Conservation (phyloP, 2,113 vertebrate genomes). For the Morone chrysops region DNA sequence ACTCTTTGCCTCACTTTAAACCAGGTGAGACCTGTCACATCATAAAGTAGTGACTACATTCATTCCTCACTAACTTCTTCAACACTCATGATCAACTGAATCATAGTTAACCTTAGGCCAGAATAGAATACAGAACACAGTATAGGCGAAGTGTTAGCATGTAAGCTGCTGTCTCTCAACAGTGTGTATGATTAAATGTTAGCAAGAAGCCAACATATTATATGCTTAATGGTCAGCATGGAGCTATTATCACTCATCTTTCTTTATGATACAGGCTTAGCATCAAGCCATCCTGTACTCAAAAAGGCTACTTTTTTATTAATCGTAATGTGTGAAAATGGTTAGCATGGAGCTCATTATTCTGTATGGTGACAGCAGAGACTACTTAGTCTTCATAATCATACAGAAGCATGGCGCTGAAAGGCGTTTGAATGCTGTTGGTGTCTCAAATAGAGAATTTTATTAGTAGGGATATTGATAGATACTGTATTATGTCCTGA, state of each 20-base stretch:
- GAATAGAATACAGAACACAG: too few species aligned
- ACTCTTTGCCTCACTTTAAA: slow-evolving; percentile 95
- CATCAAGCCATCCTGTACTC: neutral
- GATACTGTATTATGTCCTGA: neutral
- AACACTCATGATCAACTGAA: neutral
- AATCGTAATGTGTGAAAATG: neutral
- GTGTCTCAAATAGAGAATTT: neutral
- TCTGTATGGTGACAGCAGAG: neutral
- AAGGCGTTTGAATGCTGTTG: neutral
- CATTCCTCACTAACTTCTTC: neutral
- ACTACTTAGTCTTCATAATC: neutral
- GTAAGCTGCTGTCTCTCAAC: too few species aligned
- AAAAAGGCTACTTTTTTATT: neutral
- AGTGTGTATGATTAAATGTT: neutral
- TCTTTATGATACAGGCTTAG: neutral
- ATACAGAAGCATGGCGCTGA: too few species aligned
- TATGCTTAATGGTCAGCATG: neutral
- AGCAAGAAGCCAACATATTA: neutral
- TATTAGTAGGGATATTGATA: neutral
- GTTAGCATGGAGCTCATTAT: neutral
- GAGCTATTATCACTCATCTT: neutral
- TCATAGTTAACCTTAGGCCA: neutral
- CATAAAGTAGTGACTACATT: neutral
- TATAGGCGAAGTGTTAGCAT: neutral
- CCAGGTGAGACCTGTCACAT: slow-evolving; percentile 84